Evolutionary conservation across 2,888 invertebrate genomes (phyloP), one percentile per base, ranked within the genome.

Genomic region (Apamea crenata): DNA sequence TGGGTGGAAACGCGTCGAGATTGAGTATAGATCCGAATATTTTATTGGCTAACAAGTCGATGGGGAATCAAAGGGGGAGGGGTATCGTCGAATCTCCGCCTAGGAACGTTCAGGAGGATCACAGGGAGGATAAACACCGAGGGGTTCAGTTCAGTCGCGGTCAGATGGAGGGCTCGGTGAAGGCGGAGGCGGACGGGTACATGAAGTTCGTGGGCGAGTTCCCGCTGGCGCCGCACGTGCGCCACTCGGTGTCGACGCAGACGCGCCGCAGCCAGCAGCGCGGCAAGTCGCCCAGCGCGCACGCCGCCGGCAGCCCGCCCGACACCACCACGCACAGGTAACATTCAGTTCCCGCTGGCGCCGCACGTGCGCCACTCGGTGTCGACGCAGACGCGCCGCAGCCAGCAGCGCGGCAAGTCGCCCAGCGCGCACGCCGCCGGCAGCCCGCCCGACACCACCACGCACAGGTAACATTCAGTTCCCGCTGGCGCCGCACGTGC

Each of bases 311-410:
- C 82, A 94, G 94, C 67, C 98, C 98, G 12, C 98, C 98, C 0
- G 99, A 99, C 91, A 99, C 99, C 0, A 99, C 99, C 0, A 99
- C 99, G 1, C 98, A 98, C 91, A 98, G 98, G 94, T 82, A 12
- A 25, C 25, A 36, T 4, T 21, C 47, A 16, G 16, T 47, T 16
- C 2, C 18, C 75, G 85, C 87, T 71, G 83, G 77, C 86, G 78
- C 67, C 78, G 74, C 92, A 93, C 85, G 95, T 94, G 82, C 97
- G 98, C 84, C 98, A 98, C 92, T 98, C 98, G 0, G 98, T 98
- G 77, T 98, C 98, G 0, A 98, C 98, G 40, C 98, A 98, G 94
- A 98, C 98, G 29, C 97, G 98, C 80, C 80, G 59, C 68, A 70
- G 65, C 70, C 77, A 65, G 56, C 82, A 72, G 92, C 69, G 93